Percentiles rank a stretch among this genome's conserved stretches.
Conservation (phyloP, 2,113 vertebrate genomes). For the Plecotus auritus region DNA sequence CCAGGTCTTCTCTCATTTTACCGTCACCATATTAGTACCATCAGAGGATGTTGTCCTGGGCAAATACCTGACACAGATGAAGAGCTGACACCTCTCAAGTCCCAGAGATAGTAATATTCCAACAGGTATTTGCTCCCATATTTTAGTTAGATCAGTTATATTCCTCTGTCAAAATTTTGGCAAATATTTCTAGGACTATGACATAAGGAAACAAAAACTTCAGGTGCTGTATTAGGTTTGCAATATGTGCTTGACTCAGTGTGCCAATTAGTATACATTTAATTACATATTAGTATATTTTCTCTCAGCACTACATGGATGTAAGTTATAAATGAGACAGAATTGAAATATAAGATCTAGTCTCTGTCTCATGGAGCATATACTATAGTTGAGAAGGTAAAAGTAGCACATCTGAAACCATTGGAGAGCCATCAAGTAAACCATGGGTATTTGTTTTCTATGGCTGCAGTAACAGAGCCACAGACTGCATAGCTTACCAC, state of each 20-base stretch:
- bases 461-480: neutral
- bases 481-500: neutral
- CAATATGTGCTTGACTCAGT: neutral
- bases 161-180: neutral
- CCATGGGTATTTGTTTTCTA: neutral
- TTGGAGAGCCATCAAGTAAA: neutral
- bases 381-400: neutral
- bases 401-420: neutral
- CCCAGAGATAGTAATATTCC: neutral
- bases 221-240: neutral
- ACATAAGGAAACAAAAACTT: neutral
- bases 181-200: neutral
- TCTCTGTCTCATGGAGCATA: neutral
- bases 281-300: no score
- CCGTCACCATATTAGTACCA: rapidly evolving
- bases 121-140: neutral
- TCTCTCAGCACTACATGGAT: neutral
- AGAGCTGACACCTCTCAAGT: neutral
- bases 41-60: neutral
- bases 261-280: neutral
- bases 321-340: neutral
- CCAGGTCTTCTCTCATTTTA: neutral
- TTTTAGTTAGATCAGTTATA: neutral
- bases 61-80: neutral
- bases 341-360: neutral